phyloP scores from a whole-genome alignment of 2,797 vertebrate genomes.

The Lutjanus argentimaculatus region DNA sequence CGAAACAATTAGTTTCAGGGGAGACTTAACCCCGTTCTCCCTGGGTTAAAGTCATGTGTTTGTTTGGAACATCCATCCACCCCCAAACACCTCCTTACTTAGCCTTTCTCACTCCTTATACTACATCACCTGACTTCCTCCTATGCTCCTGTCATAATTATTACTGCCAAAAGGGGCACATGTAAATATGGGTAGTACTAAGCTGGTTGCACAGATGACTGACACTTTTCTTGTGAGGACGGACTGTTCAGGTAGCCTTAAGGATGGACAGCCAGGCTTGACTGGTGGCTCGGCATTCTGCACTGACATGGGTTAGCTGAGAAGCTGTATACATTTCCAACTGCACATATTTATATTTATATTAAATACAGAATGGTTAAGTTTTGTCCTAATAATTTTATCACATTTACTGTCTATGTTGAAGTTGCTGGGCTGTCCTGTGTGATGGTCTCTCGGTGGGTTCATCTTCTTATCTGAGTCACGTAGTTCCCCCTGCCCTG shows the following conservation, averaged over 20 bases:
- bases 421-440: not conserved
- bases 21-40: too few relatives aligned
- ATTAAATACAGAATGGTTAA: not conserved
- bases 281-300: not conserved
- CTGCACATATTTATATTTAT: not conserved
- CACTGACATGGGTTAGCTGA: not conserved
- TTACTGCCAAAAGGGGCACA: too few relatives aligned
- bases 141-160: too few relatives aligned
- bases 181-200: too few relatives aligned
- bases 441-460: not conserved
- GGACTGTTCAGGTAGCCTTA: not conserved
- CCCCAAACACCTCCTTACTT: too few relatives aligned
- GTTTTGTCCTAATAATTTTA: not conserved
- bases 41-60: too few relatives aligned
- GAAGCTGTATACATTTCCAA: not conserved
- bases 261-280: not conserved
- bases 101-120: too few relatives aligned
- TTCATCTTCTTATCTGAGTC: constrained; percentile 4
- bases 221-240: too few relatives aligned
- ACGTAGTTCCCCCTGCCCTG: not conserved
- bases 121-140: too few relatives aligned
- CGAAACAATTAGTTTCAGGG: too few relatives aligned
- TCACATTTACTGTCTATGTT: not conserved
- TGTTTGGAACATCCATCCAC: too few relatives aligned
- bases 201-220: too few relatives aligned